These are phyloP conservation scores for Elephantulus edwardii DNA, from an alignment of 2,113 vertebrate genomes.

Conservation along the genomic window DNA sequence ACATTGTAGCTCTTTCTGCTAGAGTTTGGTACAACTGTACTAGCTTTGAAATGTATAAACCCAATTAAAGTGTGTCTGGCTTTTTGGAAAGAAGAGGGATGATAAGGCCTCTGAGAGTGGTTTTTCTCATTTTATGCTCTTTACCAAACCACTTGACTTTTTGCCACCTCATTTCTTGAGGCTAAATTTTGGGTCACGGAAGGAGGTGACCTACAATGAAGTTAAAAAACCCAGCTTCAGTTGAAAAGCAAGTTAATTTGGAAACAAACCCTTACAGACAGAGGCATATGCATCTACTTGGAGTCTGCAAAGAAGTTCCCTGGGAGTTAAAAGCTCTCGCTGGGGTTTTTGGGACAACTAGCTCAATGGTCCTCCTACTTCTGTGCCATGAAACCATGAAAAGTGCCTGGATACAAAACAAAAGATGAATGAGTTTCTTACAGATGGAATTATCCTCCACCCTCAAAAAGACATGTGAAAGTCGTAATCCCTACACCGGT, in stretches of 20 bases:
- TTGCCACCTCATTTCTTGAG: constrained; percentile 55
- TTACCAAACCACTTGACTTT: constrained; percentile 60
- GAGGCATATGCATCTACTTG: not conserved
- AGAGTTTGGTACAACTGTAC: constrained; percentile 38
- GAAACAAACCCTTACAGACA: not conserved
- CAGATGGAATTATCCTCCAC: not conserved
- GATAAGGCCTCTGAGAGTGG: constrained; percentile 19
- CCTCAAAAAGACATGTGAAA: not conserved
- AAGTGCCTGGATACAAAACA: not conserved
- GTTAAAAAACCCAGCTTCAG: constrained; percentile 22
- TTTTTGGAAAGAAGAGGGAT: constrained; percentile 50
- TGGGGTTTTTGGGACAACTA: not conserved
- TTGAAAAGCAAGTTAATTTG: not conserved
- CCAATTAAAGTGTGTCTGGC: constrained; percentile 66
- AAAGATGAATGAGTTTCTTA: not conserved
- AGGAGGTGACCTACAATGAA: constrained; percentile 10
- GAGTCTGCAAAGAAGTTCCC: not conserved
- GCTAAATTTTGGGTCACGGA: constrained; percentile 34
- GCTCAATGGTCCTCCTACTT: not conserved
- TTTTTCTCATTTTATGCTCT: constrained; percentile 48
- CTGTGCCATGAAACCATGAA: constrained; percentile 31
- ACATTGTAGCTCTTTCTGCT: constrained; percentile 63
- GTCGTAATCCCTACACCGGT: not conserved
- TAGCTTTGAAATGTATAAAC: constrained; percentile 73
- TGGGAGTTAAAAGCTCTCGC: not conserved